Conservation (phyloP, 2,888 invertebrate genomes). For the Pseudolycoriella hygida region DNA sequence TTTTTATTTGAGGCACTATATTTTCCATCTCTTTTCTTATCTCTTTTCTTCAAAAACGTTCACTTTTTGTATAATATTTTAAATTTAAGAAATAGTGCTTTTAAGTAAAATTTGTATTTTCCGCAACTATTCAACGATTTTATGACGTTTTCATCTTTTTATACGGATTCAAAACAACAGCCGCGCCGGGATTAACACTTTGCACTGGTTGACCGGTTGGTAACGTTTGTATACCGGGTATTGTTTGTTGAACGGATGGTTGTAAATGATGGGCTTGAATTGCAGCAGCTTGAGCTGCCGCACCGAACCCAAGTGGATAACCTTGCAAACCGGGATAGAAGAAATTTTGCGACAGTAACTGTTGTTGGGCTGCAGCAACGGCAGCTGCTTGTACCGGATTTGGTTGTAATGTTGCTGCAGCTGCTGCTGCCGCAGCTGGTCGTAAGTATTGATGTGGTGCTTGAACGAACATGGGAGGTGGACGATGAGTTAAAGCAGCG, state of each 20-base stretch:
- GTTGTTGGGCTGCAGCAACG: conserved; percentile 7
- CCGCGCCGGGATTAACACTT: conserved; percentile 16
- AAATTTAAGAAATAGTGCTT: not conserved
- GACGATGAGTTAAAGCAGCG: not conserved
- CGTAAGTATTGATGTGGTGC: conserved; percentile 8
- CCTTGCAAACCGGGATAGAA: conserved; percentile 7
- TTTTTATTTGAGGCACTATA: not conserved
- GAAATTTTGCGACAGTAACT: conserved; percentile 5
- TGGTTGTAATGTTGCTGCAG: not conserved
- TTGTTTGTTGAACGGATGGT: conserved; percentile 6
- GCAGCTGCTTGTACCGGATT: not conserved
- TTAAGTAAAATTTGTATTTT: not conserved
- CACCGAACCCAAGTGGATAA: conserved; percentile 7
- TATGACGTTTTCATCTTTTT: conserved; percentile 75
- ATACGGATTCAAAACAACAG: conserved; percentile 59
- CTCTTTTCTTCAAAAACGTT: not conserved
- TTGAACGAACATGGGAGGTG: conserved; percentile 4
- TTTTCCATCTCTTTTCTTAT: not conserved
- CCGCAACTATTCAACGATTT: conserved; percentile 5
- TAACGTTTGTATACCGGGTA: conserved; percentile 1
- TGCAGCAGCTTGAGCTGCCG: conserved; percentile 5
- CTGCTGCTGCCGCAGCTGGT: not conserved
- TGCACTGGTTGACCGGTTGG: conserved; percentile 2
- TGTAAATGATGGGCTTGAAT: conserved; percentile 2
- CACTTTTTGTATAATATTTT: not conserved